Evolutionary conservation across 2,888 invertebrate species (phyloP).

Genomic region (Cenopis cana): DNA sequence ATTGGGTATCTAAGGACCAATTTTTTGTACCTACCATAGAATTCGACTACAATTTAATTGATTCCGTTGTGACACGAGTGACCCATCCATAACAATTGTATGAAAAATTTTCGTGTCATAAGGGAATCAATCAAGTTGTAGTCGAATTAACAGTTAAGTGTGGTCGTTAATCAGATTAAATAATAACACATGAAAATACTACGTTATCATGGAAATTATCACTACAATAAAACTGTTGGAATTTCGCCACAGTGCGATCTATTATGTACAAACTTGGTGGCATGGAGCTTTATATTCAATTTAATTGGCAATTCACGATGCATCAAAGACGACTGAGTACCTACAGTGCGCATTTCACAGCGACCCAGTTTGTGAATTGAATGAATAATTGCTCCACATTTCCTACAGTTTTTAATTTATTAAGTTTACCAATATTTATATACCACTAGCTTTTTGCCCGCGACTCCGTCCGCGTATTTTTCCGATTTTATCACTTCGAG

Average conservation of each 20-base stretch:
- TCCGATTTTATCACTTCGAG: no score
- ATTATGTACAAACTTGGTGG: neutral
- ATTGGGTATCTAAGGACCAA: no score
- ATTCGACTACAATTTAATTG: no score
- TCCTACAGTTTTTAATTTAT: neutral
- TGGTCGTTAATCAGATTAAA: neutral
- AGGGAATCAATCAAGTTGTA: no score
- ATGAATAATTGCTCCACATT: neutral
- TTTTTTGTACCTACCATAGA: no score
- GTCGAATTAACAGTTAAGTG: no score
- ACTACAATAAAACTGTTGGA: neutral
- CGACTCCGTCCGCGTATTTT: no score
- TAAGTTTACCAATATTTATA: neutral
- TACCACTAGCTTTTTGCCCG: no score
- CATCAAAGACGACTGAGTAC: constrained; percentile 6
- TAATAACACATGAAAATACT: neutral
- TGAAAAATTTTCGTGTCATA: no score
- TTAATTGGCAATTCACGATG: constrained; percentile 32
- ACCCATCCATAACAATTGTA: no score
- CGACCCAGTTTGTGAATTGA: constrained; percentile 12
- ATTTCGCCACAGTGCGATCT: neutral
- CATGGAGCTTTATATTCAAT: constrained; percentile 14
- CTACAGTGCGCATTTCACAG: neutral
- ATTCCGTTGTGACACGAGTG: no score
- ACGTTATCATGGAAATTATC: neutral